Base-by-base conservation (phyloP, 64 coral and sea anemone species). In the Acropora tenuis region DNA sequence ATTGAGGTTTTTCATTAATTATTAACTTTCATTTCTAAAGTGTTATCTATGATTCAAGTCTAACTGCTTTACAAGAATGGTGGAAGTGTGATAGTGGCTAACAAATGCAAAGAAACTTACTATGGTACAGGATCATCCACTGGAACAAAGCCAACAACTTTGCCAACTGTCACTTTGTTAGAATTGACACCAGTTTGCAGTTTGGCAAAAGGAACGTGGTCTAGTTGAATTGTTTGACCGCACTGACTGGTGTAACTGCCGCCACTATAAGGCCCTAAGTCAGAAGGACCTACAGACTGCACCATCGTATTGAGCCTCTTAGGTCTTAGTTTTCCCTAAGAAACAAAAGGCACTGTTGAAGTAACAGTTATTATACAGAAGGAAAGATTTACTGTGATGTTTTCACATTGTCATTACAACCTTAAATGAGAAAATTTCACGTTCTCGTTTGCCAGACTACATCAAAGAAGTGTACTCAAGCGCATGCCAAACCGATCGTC, bases 41-140 rank as follows among this genome's bases (percentile, higher is more conserved):
- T n/a, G n/a, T n/a, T n/a, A n/a, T n/a, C n/a, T n/a, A n/a, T n/a
- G n/a, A n/a, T n/a, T n/a, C n/a, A n/a, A n/a, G n/a, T n/a, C n/a
- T n/a, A n/a, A n/a, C n/a, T n/a, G n/a, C n/a, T n/a, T n/a, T n/a
- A n/a, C n/a, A n/a, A n/a, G n/a, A n/a, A n/a, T n/a, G n/a, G n/a
- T n/a, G n/a, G n/a, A n/a, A n/a, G n/a, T n/a, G n/a, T n/a, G n/a
- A n/a, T n/a, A n/a, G n/a, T n/a, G n/a, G n/a, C n/a, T n/a, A n/a
- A n/a, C n/a, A n/a, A n/a, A n/a, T 55, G 10, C 1, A 47, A 82
- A 79, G 73, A 8, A 8, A 96, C 97, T 96, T 90, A 99, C 97
- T 96, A 96, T 68, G 97, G 97, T 12, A 99, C 52, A 41, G 97
- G 97, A 17, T 99, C 94, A 50, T 99, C 94, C 91, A 96, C 86